These are phyloP conservation scores for Trichopoda pennipes DNA, from an alignment of 2,888 invertebrate genomes.

Conservation along the genomic window DNA sequence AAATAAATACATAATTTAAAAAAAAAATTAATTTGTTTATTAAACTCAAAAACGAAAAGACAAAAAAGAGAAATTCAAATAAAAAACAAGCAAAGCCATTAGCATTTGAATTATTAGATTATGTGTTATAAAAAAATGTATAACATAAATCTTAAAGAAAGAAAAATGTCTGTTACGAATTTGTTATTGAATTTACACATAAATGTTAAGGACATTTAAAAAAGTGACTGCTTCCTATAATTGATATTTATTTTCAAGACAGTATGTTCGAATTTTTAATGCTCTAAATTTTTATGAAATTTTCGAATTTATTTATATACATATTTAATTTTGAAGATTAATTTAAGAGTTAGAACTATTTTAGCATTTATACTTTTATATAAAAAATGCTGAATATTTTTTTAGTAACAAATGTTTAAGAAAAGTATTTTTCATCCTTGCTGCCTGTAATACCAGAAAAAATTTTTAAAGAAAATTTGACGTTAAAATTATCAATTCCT, in stretches of 20 bases:
- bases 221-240: conserved; percentile 28
- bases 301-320: no score
- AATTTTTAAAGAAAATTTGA: no score
- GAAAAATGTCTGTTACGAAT: conserved; percentile 11
- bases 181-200: conserved; percentile 19
- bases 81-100: conserved; percentile 14
- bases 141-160: neutral
- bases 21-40: conserved; percentile 25
- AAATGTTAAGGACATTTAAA: neutral
- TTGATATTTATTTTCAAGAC: neutral
- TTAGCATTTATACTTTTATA: no score
- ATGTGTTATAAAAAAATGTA: conserved; percentile 17
- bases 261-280: neutral
- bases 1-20: neutral
- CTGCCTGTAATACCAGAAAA: no score
- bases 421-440: no score
- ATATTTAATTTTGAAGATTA: neutral
- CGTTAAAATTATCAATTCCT: no score
- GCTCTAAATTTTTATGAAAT: neutral
- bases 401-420: no score
- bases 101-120: conserved; percentile 34
- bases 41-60: conserved; percentile 2
- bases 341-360: no score
- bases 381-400: no score
- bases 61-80: neutral